phyloP scores from a whole-genome alignment of 1,140 invertebrate genomes.

The Anoplophora glabripennis region DNA sequence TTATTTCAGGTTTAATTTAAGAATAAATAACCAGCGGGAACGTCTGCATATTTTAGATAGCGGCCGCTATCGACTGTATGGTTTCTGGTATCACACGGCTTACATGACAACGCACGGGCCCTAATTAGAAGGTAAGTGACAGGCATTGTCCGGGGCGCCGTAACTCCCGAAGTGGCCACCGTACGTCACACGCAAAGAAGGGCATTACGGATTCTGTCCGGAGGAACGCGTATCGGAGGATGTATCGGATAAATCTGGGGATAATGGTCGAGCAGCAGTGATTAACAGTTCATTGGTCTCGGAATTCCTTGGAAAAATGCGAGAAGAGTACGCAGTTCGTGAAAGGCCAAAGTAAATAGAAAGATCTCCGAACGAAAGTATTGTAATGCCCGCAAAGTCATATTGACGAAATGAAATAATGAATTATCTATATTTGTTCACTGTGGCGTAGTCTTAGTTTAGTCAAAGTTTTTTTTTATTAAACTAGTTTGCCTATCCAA shows the following conservation, averaged over 20 bases:
- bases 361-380: too few species aligned
- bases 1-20: constrained; percentile 11
- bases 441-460: too few species aligned
- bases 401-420: too few species aligned
- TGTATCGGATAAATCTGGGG: constrained; percentile 1
- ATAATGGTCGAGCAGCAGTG: background rate
- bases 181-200: constrained; percentile 10
- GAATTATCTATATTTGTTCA: too few species aligned
- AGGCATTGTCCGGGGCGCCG: constrained; percentile 2
- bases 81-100: constrained; percentile 9
- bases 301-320: too few species aligned
- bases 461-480: too few species aligned
- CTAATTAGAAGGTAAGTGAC: constrained; percentile 12
- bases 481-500: too few species aligned
- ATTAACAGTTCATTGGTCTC: too few species aligned
- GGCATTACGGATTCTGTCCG: constrained; percentile 3
- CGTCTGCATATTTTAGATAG: constrained; percentile 12
- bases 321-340: too few species aligned
- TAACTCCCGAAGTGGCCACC: constrained; percentile 1
- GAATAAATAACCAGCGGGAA: constrained; percentile 3
- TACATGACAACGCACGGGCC: constrained; percentile 8
- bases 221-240: background rate
- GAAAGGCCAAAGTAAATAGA: too few species aligned
- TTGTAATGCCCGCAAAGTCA: too few species aligned
- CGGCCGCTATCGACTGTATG: constrained; percentile 7